Conservation (phyloP, 1,140 invertebrate species). For the Hycleus cichorii region DNA sequence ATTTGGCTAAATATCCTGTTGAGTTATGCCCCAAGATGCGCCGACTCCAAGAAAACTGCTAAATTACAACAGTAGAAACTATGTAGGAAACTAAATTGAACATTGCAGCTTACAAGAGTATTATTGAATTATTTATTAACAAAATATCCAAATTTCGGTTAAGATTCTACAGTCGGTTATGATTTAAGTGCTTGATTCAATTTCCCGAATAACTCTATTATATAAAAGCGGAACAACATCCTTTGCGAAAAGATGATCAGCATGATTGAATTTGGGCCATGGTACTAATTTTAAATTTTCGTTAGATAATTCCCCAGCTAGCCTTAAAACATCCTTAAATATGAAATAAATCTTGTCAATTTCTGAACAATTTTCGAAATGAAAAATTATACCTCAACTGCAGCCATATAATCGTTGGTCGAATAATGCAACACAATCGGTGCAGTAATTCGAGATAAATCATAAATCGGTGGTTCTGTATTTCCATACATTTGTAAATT, state of each 20-base stretch:
- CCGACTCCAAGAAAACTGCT: too few relatives aligned
- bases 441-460: constrained; percentile 53
- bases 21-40: too few relatives aligned
- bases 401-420: constrained; percentile 65
- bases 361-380: too few relatives aligned
- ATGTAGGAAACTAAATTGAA: too few relatives aligned
- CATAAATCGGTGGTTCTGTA: constrained; percentile 57
- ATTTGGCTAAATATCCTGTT: too few relatives aligned
- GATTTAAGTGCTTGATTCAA: not conserved
- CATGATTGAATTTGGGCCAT: not conserved
- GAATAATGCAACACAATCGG: constrained; percentile 62
- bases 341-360: too few relatives aligned
- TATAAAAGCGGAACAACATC: not conserved
- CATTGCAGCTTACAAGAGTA: too few relatives aligned
- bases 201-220: not conserved
- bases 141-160: constrained; percentile 20
- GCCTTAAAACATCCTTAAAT: too few relatives aligned
- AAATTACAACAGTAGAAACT: too few relatives aligned
- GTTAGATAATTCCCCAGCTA: not conserved
- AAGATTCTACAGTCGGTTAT: too few relatives aligned
- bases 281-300: not conserved
- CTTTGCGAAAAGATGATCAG: not conserved
- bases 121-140: constrained; percentile 27
- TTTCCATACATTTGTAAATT: constrained; percentile 54
- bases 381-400: constrained; percentile 37